These are phyloP conservation scores for Chondrosia reniformis DNA, from an alignment of 37 sponge, comb jelly and placozoan genomes.

Conservation along the genomic window DNA sequence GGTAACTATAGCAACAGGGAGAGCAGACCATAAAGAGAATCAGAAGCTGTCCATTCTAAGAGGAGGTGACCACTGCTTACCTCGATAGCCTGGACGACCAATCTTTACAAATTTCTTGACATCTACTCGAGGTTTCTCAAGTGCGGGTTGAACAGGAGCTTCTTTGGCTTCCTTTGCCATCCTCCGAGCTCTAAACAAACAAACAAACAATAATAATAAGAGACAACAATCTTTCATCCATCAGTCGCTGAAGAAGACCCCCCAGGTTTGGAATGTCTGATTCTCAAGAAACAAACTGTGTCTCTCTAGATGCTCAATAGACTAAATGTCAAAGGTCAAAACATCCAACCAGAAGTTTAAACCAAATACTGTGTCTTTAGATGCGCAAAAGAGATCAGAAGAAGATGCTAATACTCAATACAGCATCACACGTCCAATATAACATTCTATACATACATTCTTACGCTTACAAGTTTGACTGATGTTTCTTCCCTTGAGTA, in stretches of 20 bases:
- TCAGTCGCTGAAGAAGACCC: no score
- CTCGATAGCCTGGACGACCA: conserved; percentile 96
- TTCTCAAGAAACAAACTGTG: no score
- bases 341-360: no score
- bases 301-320: no score
- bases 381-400: no score
- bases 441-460: not conserved
- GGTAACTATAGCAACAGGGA: conserved; percentile 31
- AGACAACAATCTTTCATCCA: no score
- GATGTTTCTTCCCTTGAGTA: conserved; percentile 97
- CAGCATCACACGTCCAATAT: no score
- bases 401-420: no score
- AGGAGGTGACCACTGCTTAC: conserved; percentile 23
- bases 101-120: conserved; percentile 95
- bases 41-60: not conserved
- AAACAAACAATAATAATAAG: no score
- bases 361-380: no score
- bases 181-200: conserved; percentile 73
- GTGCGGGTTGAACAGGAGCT: conserved; percentile 72
- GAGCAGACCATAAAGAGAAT: not conserved
- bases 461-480: conserved; percentile 87
- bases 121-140: conserved; percentile 87
- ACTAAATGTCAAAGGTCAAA: no score
- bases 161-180: conserved; percentile 95
- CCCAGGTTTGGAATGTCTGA: no score